Evolutionary conservation across 2,888 invertebrate genomes (phyloP), one percentile per base, ranked within the genome.

Genomic region (Ypsolopha scabrella): DNA sequence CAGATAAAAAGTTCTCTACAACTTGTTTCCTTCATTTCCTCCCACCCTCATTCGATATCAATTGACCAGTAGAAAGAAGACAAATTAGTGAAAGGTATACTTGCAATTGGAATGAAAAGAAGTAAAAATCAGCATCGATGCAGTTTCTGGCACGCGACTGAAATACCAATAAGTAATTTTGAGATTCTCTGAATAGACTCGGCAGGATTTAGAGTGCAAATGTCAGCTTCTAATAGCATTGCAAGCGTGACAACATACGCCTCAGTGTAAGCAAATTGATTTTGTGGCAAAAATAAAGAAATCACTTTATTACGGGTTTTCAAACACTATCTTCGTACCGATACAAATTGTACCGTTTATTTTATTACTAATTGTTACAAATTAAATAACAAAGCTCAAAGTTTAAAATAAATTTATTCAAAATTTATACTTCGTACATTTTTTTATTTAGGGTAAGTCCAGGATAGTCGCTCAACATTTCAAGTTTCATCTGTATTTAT

Each of bases 81-180:
- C 72, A 81, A 82, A 80, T 85, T 80, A 73, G 75, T 61, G 66
- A 72, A 70, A 74, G 72, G 74, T 80, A 77, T 79, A 78, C 73
- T 24, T 75, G 80, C 80, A 79, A 78, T 80, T 62, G 81, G 79
- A 79, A 81, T 80, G 70, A 72, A 81, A 82, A 83, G 82, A 85
- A 82, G 81, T 79, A 85, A 82, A 86, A 86, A 86, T 85, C 83
- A 83, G 77, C 76, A 70, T 65, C 58, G 70, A 66, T 75, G 73
- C 71, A 80, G 71, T 66, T 66, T 69, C 68, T 62, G 66, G 60
- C 67, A 64, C 85, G 85, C 83, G 86, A 80, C 82, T 80, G 71
- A 74, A 85, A 83, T 86, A 68, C 73, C 70, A 65, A 85, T 80
- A 81, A 80, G 83, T 82, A 82, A 82, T 83, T 82, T 80, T 75